Percentiles rank a stretch among this genome's conserved stretches.
Evolutionary conservation across 2,113 vertebrate genomes (phyloP).

Genomic region (Artemisiospiza belli): DNA sequence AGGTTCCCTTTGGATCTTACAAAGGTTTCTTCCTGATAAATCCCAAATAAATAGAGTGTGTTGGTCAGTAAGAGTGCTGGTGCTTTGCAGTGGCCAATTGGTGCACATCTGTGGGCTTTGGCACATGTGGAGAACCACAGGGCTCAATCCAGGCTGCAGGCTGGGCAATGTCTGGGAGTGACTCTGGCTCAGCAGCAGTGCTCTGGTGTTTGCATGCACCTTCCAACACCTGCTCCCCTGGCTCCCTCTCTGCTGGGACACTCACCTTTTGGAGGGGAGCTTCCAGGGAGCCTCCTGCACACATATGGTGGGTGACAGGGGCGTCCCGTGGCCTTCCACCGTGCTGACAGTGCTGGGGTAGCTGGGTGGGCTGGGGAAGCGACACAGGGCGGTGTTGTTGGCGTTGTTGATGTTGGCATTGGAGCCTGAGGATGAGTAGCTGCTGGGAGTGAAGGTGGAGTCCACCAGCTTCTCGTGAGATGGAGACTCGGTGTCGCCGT

Average conservation of each 20-base stretch:
- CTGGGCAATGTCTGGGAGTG: background rate
- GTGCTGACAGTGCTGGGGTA: slow-evolving; percentile 82
- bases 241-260: background rate
- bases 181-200: background rate
- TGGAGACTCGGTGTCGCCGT: slow-evolving; percentile 88
- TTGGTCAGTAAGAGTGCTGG: background rate
- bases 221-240: background rate
- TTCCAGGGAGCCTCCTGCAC: slow-evolving; percentile 89
- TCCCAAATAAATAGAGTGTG: background rate
- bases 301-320: slow-evolving; percentile 82
- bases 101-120: background rate
- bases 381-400: slow-evolving; percentile 93
- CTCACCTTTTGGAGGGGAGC: slow-evolving; percentile 90
- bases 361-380: slow-evolving; percentile 81
- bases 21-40: background rate
- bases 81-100: background rate
- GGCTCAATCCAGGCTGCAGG: background rate
- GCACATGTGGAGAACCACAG: background rate
- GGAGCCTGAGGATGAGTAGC: slow-evolving; percentile 94
- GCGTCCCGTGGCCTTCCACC: slow-evolving; percentile 84
- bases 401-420: slow-evolving; percentile 99
- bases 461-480: slow-evolving; percentile 96
- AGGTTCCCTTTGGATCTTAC: background rate
- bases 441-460: slow-evolving; percentile 97
- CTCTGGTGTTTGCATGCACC: background rate